Evolutionary conservation across 2,888 invertebrate genomes (phyloP).

Genomic region (Linyphia triangularis): DNA sequence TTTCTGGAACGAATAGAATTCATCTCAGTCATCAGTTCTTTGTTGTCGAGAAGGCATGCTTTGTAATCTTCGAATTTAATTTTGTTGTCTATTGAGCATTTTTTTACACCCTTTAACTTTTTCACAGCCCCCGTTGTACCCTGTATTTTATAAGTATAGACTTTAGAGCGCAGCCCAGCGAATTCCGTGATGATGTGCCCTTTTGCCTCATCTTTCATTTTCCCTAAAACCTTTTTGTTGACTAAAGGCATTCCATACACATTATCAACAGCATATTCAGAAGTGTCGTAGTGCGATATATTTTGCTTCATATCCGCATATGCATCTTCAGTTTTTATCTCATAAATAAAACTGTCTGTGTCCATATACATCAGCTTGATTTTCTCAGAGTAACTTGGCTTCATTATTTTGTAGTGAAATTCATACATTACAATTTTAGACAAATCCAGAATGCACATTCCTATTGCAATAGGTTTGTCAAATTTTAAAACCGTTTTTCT

Average conservation of each 20-base stretch:
- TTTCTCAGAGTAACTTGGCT: slow-evolving; percentile 76
- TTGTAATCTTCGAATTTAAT: slow-evolving; percentile 14
- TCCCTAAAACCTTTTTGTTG: slow-evolving; percentile 35
- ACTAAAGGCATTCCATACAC: neutral
- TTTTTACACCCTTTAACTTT: slow-evolving; percentile 9
- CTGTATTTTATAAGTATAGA: slow-evolving; percentile 12
- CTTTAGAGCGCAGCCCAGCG: slow-evolving; percentile 21
- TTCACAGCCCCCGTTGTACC: neutral
- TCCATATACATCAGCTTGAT: slow-evolving; percentile 78
- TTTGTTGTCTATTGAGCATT: slow-evolving; percentile 4
- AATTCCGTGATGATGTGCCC: slow-evolving; percentile 16
- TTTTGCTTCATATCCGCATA: slow-evolving; percentile 40
- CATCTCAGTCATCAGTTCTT: neutral
- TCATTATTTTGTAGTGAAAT: slow-evolving; percentile 76
- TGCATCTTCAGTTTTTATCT: slow-evolving; percentile 72
- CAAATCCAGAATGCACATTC: slow-evolving; percentile 9
- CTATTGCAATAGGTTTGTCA: slow-evolving; percentile 77
- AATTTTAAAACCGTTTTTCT: slow-evolving; percentile 67
- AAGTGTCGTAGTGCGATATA: neutral
- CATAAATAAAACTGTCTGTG: slow-evolving; percentile 78
- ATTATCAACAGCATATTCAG: slow-evolving; percentile 8
- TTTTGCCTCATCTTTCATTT: slow-evolving; percentile 38
- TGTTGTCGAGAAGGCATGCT: neutral
- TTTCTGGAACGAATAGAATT: neutral
- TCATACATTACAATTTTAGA: slow-evolving; percentile 78